Conservation (phyloP, 2,113 vertebrate species). For the Dissostichus mawsoni region DNA sequence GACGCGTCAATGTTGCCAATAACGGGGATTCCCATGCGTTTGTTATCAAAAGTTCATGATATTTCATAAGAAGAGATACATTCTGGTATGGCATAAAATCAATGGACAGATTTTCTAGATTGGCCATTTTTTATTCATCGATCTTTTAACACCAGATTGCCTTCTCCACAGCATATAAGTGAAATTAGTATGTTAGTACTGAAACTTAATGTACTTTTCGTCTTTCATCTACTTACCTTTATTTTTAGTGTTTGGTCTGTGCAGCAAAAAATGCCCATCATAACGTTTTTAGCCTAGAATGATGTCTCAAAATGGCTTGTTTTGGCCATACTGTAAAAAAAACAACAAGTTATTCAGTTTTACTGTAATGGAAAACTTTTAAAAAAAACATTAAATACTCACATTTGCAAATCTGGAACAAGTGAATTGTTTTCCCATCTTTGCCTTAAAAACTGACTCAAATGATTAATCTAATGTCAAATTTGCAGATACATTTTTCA, state of each 20-base stretch:
- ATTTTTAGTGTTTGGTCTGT: neutral
- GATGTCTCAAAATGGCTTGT: too few relatives aligned
- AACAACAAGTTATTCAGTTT: neutral
- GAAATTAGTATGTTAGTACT: constrained; percentile 1
- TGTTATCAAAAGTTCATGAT: constrained; percentile 60
- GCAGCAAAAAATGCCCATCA: too few relatives aligned
- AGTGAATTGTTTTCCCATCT: neutral
- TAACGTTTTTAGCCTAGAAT: too few relatives aligned
- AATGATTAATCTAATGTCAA: neutral
- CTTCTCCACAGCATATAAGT: neutral
- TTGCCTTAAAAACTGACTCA: too few relatives aligned
- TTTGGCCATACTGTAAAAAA: too few relatives aligned
- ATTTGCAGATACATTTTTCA: neutral
- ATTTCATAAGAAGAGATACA: constrained; percentile 55
- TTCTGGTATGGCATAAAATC: constrained; percentile 33
- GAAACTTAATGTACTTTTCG: neutral
- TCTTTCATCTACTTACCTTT: neutral
- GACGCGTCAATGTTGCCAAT: constrained; percentile 70
- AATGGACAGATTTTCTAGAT: constrained; percentile 19
- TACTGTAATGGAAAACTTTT: neutral
- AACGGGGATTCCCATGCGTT: constrained; percentile 57
- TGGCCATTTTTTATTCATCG: constrained; percentile 3
- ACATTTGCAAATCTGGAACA: neutral
- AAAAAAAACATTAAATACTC: neutral
- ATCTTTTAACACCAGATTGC: constrained; percentile 16